A percentile compares a stretch with the other conserved stretches of the same genome.
Conservation (phyloP, 2,797 vertebrate species). For the Pipistrellus pipistrellus region DNA sequence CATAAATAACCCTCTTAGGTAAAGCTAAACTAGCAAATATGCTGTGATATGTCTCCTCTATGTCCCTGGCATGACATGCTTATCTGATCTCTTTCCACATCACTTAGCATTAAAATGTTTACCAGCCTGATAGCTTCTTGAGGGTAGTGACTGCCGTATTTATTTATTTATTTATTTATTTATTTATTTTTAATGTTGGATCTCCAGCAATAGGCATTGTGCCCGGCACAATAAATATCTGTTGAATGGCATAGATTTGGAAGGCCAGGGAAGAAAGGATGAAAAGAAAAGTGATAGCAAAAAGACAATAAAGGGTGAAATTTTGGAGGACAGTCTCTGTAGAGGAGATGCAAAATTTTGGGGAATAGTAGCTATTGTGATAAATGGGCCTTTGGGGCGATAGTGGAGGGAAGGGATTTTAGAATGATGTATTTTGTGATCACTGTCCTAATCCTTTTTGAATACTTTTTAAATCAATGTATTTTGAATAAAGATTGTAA, state of each 20-base stretch:
- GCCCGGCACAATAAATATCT: background rate
- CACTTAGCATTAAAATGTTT: background rate
- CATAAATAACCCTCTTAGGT: background rate
- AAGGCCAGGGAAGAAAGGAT: background rate
- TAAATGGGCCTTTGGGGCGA: background rate
- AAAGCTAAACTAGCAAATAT: background rate
- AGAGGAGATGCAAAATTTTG: background rate
- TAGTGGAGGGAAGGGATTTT: background rate
- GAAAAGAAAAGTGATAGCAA: background rate
- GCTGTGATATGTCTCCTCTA: background rate
- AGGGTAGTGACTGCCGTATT: background rate
- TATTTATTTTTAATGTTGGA: background rate
- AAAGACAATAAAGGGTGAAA: background rate
- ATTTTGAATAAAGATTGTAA: slow-evolving; percentile 19
- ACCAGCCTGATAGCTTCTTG: background rate
- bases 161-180: no score
- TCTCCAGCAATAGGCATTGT: background rate
- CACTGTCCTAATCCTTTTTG: background rate
- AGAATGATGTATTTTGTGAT: background rate
- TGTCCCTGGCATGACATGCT: background rate
- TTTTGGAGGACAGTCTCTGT: background rate
- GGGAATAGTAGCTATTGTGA: background rate
- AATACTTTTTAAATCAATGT: background rate
- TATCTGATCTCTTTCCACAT: background rate
- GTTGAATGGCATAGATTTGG: background rate